phyloP scores from a whole-genome alignment of 2,113 vertebrate species.

The Cettia cetti region DNA sequence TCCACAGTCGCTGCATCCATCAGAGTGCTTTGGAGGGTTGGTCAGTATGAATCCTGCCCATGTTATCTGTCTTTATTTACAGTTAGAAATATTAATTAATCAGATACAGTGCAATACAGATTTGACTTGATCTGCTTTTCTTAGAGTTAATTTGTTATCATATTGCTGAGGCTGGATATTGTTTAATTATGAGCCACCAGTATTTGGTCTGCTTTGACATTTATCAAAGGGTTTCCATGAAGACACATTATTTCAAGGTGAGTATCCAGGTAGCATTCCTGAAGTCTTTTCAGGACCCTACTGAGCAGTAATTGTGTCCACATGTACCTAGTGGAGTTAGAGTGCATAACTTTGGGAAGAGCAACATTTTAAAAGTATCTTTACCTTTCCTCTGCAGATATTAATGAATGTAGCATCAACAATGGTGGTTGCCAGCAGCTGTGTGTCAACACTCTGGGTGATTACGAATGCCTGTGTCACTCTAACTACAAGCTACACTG shows the following conservation, averaged over 20 bases:
- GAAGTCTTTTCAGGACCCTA: background rate
- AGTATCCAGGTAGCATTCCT: background rate
- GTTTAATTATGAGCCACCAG: background rate
- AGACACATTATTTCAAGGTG: background rate
- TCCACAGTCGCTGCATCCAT: background rate
- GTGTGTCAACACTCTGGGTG: conserved; percentile 87
- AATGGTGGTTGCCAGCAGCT: conserved; percentile 91
- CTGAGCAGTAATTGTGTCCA: background rate
- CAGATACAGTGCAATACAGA: background rate
- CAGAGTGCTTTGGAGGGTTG: background rate
- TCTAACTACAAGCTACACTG: conserved; percentile 91
- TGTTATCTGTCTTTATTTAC: background rate
- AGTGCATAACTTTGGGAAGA: background rate
- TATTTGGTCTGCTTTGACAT: background rate
- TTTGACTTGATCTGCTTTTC: background rate
- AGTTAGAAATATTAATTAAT: background rate
- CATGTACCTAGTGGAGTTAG: background rate
- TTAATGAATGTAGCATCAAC: conserved; percentile 93
- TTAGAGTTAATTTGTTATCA: background rate
- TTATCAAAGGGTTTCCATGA: background rate
- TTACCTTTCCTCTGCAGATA: conserved; percentile 74
- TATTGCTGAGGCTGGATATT: background rate
- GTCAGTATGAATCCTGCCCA: background rate
- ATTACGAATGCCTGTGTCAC: conserved; percentile 88
- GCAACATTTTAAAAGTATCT: background rate